Base-by-base conservation (phyloP, 2,888 invertebrate species). In the Saturnia japonica region DNA sequence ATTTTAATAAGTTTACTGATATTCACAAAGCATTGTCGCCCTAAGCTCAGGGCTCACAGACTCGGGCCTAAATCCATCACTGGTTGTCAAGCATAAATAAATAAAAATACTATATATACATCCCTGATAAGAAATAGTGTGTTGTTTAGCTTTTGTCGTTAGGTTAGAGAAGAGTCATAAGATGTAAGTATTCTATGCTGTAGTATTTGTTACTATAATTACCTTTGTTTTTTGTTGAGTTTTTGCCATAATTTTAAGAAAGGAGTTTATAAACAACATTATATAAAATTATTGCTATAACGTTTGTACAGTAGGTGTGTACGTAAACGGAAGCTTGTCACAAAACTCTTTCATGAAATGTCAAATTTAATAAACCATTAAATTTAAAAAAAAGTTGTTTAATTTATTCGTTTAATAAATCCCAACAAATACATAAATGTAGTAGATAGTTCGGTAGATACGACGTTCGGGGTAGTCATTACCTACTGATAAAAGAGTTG, bases 281-380 rank as follows among this genome's bases (percentile, higher is more conserved):
- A 60, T 60, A 60, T 28, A 28, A 87, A 87, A 89, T 88, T 88
- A 91, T 88, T 88, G 91, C 91, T 91, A 93, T 91, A 88, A 90
- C 85, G 84, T 89, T 88, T 88, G 86, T 84, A 86, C 74, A 85
- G 88, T 86, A 89, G 91, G 89, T 93, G 91, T 91, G 90, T 93
- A 92, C 85, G 91, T 91, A 91, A 91, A 89, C 87, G 85, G 91
- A 93, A 88, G 93, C 93, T 94, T 94, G 89, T 92, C 93, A 94
- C 90, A 84, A 88, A 90, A 91, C 88, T 90, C 91, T 91, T 93
- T 93, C 88, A 91, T 89, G 88, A 92, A 91, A 91, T 93, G 90
- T 93, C 91, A 92, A 93, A 92, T 92, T 91, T 92, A 93, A 93
- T 94, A 93, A 91, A 93, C 90, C 85, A 91, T 88, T 81, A 82